Evolutionary conservation across 2,888 invertebrate genomes (phyloP), one percentile per base, ranked within the genome.

Genomic region (Cremastobaeus sp.): DNA sequence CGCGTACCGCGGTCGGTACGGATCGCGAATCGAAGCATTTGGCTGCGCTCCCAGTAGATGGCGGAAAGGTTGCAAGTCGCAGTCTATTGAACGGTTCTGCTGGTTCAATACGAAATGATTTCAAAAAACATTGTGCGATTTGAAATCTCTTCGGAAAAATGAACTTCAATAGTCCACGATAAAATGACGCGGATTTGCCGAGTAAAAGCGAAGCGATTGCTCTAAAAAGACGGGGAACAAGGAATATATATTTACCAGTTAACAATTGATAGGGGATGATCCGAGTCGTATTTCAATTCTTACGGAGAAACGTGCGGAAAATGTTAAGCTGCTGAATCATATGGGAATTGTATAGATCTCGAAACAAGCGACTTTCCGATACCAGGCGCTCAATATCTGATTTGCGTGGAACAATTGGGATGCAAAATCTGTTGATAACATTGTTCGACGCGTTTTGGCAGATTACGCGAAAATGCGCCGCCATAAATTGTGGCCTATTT

Each of bases 301-400:
- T 21, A 14, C 11, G 6, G 25, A 21, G 15, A n/a, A 15, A 30
- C 14, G 25, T 43, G 43, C 3, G 14, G 4, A 15, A 45, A 45
- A 45, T 15, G 14, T 28, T 28, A 32, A 48, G 32, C 32, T 32
- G 9, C 37, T 4, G 6, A 25, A 15, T 34, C 35, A 12, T 25
- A 11, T 37, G 15, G 17, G 37, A 25, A 52, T 37, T 32, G 35
- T 17, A 14, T 17, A 25, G 14, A 35, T 9, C 17, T 25, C 28
- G 18, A n/a, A 54, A 28, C 37, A 17, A 35, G 54, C 25, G 39
- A 21, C 39, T 12, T n/a, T 3, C 39, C 39, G 28, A 54, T 39
- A 39, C 11, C 39, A 54, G 39, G 39, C 54, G 39, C 39, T 54
- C 39, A 54, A 39, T 39, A 54, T 39, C 39, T 37, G 39, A 28